These are phyloP conservation scores for Thyatira batis DNA, from an alignment of 2,888 invertebrate genomes.

Conservation along the genomic window DNA sequence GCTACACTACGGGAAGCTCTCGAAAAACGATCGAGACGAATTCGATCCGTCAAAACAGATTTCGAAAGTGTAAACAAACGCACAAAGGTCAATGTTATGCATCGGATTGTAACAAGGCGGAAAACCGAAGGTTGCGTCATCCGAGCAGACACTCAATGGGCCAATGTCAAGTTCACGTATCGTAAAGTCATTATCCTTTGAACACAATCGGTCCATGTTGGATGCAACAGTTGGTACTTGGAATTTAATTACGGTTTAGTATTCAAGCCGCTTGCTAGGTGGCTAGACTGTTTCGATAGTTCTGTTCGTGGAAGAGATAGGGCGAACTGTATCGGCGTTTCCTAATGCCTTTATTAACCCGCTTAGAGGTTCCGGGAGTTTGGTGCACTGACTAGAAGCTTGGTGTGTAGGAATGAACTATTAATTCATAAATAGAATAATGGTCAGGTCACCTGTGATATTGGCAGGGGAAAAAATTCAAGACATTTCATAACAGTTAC, in stretches of 20 bases:
- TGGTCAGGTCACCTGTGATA: too few species aligned
- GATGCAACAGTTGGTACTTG: constrained; percentile 1
- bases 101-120: constrained; percentile 19
- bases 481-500: too few species aligned
- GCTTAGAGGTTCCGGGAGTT: too few species aligned
- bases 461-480: too few species aligned
- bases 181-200: constrained; percentile 4
- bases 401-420: too few species aligned
- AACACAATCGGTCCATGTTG: constrained; percentile 8
- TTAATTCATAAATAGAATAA: too few species aligned
- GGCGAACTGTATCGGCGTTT: not conserved
- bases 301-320: not conserved
- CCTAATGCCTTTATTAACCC: not conserved
- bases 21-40: not conserved
- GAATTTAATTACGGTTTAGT: not conserved
- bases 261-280: not conserved
- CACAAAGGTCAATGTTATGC: constrained; percentile 47
- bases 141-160: constrained; percentile 37
- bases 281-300: not conserved
- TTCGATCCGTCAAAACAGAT: constrained; percentile 5
- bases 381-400: too few species aligned
- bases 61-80: constrained; percentile 20
- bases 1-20: not conserved
- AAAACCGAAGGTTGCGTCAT: constrained; percentile 33
- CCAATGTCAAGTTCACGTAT: constrained; percentile 47